A percentile compares a stretch with the other conserved stretches of the same genome.
Conservation (phyloP, 2,888 invertebrate genomes). For the Sceliomorpha sp. region DNA sequence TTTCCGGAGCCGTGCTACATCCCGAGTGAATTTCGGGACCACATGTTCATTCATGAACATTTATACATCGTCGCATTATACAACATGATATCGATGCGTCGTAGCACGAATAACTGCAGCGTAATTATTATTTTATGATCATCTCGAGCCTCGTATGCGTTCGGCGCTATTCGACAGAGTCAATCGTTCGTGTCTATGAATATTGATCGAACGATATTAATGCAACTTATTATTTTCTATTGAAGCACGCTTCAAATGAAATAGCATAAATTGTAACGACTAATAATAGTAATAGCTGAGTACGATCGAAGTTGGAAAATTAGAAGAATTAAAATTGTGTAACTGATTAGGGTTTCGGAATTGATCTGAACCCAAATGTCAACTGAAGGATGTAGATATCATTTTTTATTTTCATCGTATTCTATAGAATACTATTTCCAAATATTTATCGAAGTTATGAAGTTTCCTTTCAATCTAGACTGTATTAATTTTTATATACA, state of each 20-base stretch:
- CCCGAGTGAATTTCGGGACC: slow-evolving; percentile 62
- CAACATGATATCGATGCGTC: slow-evolving; percentile 11
- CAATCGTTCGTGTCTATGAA: slow-evolving; percentile 39
- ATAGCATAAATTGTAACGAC: slow-evolving; percentile 3
- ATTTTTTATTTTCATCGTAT: too few relatives aligned
- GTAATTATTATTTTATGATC: slow-evolving; percentile 75
- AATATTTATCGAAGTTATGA: too few relatives aligned
- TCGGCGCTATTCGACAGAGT: slow-evolving; percentile 54
- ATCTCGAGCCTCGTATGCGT: slow-evolving; percentile 64
- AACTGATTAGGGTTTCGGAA: slow-evolving; percentile 25
- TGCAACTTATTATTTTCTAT: slow-evolving; percentile 53
- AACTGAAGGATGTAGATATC: too few relatives aligned
- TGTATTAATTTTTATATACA: too few relatives aligned
- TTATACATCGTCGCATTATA: slow-evolving; percentile 47
- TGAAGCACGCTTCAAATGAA: slow-evolving; percentile 37
- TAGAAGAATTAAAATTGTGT: too few relatives aligned
- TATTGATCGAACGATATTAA: slow-evolving; percentile 48
- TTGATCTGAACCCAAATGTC: too few relatives aligned
- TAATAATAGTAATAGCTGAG: too few relatives aligned
- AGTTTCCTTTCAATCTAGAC: too few relatives aligned
- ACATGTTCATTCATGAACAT: slow-evolving; percentile 73
- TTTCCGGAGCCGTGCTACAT: slow-evolving; percentile 55
- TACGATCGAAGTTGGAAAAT: too few relatives aligned
- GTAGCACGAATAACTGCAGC: slow-evolving; percentile 61
- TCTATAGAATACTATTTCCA: too few relatives aligned